Conservation (phyloP, 2,888 invertebrate genomes). For the Tipula vernalis region DNA sequence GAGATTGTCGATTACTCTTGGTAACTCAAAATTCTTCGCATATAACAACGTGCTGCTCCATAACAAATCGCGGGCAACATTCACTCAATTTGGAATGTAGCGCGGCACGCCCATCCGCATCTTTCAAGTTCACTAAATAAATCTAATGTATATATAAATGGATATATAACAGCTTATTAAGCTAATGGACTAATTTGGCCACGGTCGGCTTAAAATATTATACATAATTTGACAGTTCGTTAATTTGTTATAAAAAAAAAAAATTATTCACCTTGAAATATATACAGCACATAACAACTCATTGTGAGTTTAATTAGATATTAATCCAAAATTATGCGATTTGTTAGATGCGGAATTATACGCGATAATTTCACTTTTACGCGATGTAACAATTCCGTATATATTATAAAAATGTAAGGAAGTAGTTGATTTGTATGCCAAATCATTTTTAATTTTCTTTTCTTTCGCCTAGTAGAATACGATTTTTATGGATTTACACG, state of each 20-base stretch:
- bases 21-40: background rate
- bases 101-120: background rate
- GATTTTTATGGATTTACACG: too few species aligned
- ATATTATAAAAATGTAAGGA: background rate
- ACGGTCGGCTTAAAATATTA: background rate
- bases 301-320: background rate
- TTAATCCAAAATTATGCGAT: background rate
- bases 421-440: background rate
- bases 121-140: background rate
- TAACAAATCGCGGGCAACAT: too few species aligned
- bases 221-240: background rate
- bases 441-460: background rate
- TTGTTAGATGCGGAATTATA: background rate
- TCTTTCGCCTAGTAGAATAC: too few species aligned
- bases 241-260: background rate
- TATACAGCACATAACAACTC: background rate
- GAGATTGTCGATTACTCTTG: background rate
- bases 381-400: background rate
- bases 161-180: background rate
- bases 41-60: background rate
- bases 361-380: background rate
- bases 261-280: background rate
- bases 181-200: background rate
- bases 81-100: too few species aligned
- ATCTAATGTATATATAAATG: background rate